A percentile compares a stretch with the other conserved stretches of the same genome.
These are phyloP conservation scores for Asarcornis scutulata DNA, from an alignment of 2,113 vertebrate genomes.

Conservation along the genomic window DNA sequence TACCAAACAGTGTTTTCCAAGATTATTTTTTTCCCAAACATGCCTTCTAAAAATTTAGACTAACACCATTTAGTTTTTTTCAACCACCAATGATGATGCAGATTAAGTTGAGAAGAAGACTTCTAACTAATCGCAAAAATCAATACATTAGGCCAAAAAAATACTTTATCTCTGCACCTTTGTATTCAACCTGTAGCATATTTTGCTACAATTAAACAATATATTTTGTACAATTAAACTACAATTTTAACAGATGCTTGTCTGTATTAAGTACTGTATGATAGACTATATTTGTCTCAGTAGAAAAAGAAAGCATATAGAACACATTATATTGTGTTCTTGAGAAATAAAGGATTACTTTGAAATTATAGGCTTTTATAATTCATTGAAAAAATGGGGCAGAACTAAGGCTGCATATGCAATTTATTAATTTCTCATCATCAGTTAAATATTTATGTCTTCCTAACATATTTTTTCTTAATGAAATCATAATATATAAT, in stretches of 20 bases:
- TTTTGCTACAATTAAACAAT: background rate
- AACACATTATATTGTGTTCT: background rate
- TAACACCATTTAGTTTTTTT: background rate
- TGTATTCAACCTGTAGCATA: background rate
- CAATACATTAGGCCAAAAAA: background rate
- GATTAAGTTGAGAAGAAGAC: background rate
- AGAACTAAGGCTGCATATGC: background rate
- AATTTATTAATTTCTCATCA: background rate
- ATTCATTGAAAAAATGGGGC: background rate
- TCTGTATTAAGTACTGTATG: background rate
- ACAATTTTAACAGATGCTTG: background rate
- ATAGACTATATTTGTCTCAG: background rate
- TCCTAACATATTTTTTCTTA: slow-evolving; percentile 3
- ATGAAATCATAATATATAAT: background rate
- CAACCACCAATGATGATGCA: background rate
- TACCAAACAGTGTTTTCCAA: background rate
- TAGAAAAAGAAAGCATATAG: accelerated
- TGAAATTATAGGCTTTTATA: background rate
- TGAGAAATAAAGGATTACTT: background rate
- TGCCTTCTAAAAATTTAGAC: background rate
- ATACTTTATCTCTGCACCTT: background rate
- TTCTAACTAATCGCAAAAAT: background rate
- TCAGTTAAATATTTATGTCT: slow-evolving; percentile 50
- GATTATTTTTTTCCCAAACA: background rate
- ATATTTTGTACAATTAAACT: background rate